Evolutionary conservation across 2,797 vertebrate genomes (phyloP).

Genomic region (Acridotheres tristis): DNA sequence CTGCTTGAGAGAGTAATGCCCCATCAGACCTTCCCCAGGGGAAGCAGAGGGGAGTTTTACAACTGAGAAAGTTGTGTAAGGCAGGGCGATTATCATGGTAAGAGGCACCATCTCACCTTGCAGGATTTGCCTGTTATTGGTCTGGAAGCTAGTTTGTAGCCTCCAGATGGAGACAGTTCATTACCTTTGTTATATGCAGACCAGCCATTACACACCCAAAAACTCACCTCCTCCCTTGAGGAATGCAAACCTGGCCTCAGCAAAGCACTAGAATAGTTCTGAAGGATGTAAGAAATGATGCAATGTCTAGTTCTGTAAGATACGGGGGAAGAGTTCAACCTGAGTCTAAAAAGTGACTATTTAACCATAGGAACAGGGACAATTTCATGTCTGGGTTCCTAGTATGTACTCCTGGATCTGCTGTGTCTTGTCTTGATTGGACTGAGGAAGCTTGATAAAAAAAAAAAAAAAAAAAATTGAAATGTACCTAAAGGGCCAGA

Average conservation of each 20-base stretch:
- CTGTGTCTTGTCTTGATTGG: neutral
- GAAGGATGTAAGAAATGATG: neutral
- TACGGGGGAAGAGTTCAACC: neutral
- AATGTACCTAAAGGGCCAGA: neutral
- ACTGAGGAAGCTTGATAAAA: neutral
- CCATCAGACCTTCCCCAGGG: neutral
- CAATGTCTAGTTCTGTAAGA: neutral
- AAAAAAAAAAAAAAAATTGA: neutral
- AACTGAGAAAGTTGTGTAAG: neutral
- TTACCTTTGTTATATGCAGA: neutral
- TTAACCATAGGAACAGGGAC: neutral
- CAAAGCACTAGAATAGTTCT: neutral
- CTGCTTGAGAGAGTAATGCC: neutral
- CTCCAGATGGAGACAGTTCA: neutral
- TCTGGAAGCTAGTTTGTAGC: accelerated
- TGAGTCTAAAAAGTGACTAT: neutral
- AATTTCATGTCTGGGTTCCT: neutral
- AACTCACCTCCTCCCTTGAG: neutral
- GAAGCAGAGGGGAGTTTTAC: accelerated
- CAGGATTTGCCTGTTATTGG: neutral
- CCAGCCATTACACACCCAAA: neutral
- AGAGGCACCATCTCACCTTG: neutral
- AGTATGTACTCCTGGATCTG: neutral
- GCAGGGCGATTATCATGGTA: neutral
- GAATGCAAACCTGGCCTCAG: neutral